Conservation (phyloP, 2,797 vertebrate species). For the Mormyrus proboscirostris region DNA sequence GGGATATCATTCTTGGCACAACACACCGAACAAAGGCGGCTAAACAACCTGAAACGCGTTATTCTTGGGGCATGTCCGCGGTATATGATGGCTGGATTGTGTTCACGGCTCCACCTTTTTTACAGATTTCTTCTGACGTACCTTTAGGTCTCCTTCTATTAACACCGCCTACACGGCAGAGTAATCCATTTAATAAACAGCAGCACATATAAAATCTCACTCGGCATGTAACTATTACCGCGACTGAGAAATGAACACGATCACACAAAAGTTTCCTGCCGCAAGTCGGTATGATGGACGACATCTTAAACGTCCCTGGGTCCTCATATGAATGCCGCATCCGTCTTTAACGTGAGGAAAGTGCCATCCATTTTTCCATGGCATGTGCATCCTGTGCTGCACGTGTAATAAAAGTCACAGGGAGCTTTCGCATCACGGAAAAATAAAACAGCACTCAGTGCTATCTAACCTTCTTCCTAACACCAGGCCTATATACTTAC, state of each 20-base stretch:
- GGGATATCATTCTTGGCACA: constrained; percentile 35
- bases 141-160: neutral
- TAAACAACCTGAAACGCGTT: constrained; percentile 39
- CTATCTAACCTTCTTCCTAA: neutral
- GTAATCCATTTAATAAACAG: neutral
- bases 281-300: neutral
- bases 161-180: neutral
- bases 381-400: neutral
- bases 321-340: neutral
- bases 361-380: neutral
- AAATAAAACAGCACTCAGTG: constrained; percentile 11
- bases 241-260: neutral
- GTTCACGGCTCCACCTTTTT: neutral
- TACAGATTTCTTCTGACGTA: neutral
- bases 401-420: neutral
- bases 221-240: neutral
- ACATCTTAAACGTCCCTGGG: neutral
- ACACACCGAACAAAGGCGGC: constrained; percentile 33
- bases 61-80: neutral
- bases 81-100: neutral
- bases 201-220: neutral
- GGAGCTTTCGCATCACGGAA: neutral
- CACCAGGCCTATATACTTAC: neutral
- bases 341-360: neutral
- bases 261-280: neutral